phyloP scores from a whole-genome alignment of 2,113 vertebrate genomes.

The Erinaceus europaeus region DNA sequence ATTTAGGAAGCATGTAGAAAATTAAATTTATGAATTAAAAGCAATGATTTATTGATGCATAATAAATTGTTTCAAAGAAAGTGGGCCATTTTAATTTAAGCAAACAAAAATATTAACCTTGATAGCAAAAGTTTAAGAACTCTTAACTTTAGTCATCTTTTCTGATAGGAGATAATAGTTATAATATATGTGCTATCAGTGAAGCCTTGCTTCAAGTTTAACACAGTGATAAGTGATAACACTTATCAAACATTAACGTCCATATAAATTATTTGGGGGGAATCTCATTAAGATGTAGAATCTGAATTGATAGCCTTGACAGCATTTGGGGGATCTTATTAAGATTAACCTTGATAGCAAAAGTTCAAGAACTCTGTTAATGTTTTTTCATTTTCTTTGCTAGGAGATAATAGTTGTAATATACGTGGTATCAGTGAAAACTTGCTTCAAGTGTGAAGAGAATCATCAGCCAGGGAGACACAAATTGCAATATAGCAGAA shows the following conservation, averaged over 20 bases:
- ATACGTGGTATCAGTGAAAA: too few relatives aligned
- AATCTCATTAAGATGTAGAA: neutral
- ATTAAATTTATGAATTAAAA: neutral
- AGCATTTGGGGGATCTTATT: too few relatives aligned
- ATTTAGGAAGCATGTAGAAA: neutral
- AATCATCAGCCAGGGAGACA: too few relatives aligned
- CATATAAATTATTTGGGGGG: neutral
- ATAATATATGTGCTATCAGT: neutral
- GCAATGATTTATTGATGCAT: neutral
- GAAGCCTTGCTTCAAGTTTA: neutral
- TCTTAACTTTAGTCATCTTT: neutral
- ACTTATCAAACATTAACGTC: conserved; percentile 3
- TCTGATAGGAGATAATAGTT: neutral
- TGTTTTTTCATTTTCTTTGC: too few relatives aligned
- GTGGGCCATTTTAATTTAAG: conserved; percentile 31
- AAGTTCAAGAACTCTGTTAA: too few relatives aligned
- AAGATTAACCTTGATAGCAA: too few relatives aligned
- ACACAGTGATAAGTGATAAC: too few relatives aligned
- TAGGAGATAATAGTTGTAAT: too few relatives aligned
- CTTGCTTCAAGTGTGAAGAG: too few relatives aligned
- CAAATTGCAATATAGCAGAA: too few relatives aligned
- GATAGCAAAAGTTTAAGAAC: conserved; percentile 49
- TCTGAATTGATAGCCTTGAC: too few relatives aligned
- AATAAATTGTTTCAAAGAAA: conserved; percentile 21
- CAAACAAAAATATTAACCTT: conserved; percentile 57